Conservation (phyloP, 2,113 vertebrate genomes). For the Otus sunia region DNA sequence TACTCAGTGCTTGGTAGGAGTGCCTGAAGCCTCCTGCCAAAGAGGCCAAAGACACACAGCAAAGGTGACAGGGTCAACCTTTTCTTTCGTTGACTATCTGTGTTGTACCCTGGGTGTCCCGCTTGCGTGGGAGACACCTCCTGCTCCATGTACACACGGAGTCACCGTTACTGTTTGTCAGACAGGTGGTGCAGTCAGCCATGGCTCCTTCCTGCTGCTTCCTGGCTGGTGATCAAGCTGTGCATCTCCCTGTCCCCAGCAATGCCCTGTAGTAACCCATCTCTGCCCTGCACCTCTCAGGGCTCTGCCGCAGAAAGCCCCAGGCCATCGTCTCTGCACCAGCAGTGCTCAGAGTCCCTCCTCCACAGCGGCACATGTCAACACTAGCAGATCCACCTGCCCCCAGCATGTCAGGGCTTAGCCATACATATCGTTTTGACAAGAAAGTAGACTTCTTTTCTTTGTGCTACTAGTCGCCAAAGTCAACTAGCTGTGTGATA, state of each 20-base stretch:
- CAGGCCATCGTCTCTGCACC: accelerated
- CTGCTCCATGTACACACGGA: accelerated
- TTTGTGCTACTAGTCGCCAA: not conserved
- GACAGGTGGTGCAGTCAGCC: accelerated
- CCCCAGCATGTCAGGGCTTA: not conserved
- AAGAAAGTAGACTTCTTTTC: not conserved
- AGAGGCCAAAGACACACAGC: not conserved
- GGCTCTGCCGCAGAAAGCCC: not conserved
- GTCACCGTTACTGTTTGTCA: not conserved
- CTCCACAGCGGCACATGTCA: not conserved
- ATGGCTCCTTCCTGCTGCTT: not conserved
- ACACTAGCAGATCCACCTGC: not conserved
- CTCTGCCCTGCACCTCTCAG: not conserved
- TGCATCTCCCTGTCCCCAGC: not conserved
- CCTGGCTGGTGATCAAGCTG: not conserved
- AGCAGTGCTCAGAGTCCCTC: not conserved
- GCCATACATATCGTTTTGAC: accelerated
- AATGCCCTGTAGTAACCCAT: accelerated
- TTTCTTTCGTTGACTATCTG: not conserved
- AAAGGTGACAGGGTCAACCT: not conserved
- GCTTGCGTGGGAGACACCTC: not conserved
- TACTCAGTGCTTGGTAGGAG: not conserved
- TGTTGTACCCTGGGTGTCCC: not conserved
- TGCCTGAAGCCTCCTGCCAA: not conserved
- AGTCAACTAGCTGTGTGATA: accelerated